Evolutionary conservation across 2,888 invertebrate species (phyloP).

Genomic region (Limenitis camilla): DNA sequence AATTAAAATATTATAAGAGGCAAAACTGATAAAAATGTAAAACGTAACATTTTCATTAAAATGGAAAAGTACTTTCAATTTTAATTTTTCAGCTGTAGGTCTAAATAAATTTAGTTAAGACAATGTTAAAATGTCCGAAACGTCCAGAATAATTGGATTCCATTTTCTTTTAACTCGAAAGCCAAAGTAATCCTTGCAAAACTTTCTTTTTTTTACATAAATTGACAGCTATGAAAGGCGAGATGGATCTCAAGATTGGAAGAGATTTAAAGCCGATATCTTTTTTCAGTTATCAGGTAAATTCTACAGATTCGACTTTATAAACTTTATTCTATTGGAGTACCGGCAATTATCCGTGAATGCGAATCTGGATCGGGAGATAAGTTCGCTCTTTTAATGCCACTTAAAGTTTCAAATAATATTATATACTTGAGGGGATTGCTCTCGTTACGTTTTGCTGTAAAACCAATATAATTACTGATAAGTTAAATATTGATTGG

Average conservation of each 20-base stretch:
- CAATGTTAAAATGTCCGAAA: constrained; percentile 23
- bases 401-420: constrained; percentile 21
- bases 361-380: constrained; percentile 15
- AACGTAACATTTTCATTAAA: constrained; percentile 2
- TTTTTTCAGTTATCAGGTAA: constrained; percentile 31
- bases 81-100: constrained; percentile 14
- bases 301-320: constrained; percentile 27
- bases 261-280: constrained; percentile 33
- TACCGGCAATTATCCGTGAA: constrained; percentile 24
- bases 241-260: constrained; percentile 32
- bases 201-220: constrained; percentile 34
- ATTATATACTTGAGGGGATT: constrained; percentile 12
- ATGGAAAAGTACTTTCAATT: constrained; percentile 12
- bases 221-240: constrained; percentile 35
- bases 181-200: constrained; percentile 30
- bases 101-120: constrained; percentile 22
- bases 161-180: constrained; percentile 29
- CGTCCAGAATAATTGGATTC: constrained; percentile 26
- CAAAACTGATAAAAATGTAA: neutral
- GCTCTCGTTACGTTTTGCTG: constrained; percentile 6
- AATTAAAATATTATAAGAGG: too few relatives aligned
- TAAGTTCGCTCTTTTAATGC: constrained; percentile 18
- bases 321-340: constrained; percentile 24
- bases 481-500: too few relatives aligned
- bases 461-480: constrained; percentile 7